Conservation (phyloP, 2,113 vertebrate genomes). For the Triplophysa tibetana region DNA sequence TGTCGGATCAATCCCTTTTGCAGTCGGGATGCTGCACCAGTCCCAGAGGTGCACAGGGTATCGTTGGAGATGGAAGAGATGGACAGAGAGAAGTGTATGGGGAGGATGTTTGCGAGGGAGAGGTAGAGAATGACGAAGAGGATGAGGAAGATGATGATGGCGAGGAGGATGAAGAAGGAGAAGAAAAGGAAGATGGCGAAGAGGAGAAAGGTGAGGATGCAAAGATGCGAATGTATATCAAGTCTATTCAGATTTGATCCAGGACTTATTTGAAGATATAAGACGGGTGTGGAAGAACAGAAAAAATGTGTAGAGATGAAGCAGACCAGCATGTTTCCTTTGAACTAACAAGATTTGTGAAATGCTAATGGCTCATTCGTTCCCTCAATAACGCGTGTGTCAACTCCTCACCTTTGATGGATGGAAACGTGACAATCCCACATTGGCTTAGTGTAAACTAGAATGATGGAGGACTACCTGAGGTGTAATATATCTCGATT, state of each 20-base stretch:
- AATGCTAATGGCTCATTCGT: neutral
- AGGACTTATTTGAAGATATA: no score
- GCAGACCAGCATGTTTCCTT: neutral
- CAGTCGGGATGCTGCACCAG: conserved; percentile 48
- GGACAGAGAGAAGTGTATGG: conserved; percentile 17
- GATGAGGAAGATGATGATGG: neutral
- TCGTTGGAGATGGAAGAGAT: conserved; percentile 28
- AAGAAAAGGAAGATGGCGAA: neutral
- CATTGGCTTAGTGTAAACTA: neutral
- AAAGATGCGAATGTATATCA: neutral
- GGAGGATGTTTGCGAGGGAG: conserved; percentile 31
- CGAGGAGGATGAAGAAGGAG: neutral
- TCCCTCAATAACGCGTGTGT: neutral
- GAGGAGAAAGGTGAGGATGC: conserved; percentile 43
- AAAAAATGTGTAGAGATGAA: no score
- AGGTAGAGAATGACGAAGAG: conserved; percentile 5
- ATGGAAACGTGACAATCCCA: neutral
- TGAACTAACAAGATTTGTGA: neutral
- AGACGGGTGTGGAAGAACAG: no score
- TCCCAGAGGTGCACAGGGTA: conserved; percentile 41
- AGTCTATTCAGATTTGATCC: no score
- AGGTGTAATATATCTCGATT: conserved; percentile 41
- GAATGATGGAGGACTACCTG: conserved; percentile 22
- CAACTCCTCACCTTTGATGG: neutral
- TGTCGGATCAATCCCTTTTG: conserved; percentile 47